A percentile compares a stretch with the other conserved stretches of the same genome.
Conservation (phyloP, 1,140 invertebrate genomes). For the Anoplophora glabripennis region DNA sequence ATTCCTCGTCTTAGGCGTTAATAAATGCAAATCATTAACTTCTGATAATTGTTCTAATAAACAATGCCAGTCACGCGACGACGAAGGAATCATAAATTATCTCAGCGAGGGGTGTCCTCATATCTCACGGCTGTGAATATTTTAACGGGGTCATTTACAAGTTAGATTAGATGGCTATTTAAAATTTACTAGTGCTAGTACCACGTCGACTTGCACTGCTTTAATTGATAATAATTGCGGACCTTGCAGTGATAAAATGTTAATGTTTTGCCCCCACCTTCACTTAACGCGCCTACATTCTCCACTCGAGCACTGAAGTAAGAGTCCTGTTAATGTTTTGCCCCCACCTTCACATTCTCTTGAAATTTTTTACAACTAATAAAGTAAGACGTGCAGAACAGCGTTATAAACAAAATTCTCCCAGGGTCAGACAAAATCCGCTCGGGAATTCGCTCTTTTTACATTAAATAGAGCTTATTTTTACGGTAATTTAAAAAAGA, state of each 20-base stretch:
- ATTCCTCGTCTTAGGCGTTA: too few relatives aligned
- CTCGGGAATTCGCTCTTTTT: too few relatives aligned
- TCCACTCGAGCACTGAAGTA: too few relatives aligned
- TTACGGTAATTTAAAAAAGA: too few relatives aligned
- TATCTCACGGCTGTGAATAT: constrained; percentile 36
- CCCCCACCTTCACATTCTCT: too few relatives aligned
- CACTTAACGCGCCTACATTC: too few relatives aligned
- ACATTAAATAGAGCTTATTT: too few relatives aligned
- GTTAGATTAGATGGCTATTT: constrained; percentile 30
- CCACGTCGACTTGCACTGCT: constrained; percentile 13
- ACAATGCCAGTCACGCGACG: constrained; percentile 24
- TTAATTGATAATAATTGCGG: constrained; percentile 29
- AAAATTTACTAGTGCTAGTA: constrained; percentile 17
- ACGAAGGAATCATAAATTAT: constrained; percentile 34
- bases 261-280: not conserved
- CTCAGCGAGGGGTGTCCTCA: constrained; percentile 33
- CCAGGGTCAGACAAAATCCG: too few relatives aligned
- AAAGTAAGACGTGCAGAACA: too few relatives aligned
- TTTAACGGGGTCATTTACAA: constrained; percentile 35
- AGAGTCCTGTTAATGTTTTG: too few relatives aligned
- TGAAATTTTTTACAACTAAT: too few relatives aligned
- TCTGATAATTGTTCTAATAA: constrained; percentile 33
- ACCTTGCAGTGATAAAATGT: constrained; percentile 12
- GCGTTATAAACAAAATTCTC: too few relatives aligned
- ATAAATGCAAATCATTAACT: constrained; percentile 18